Percentiles rank a stretch among this genome's conserved stretches.
These are phyloP conservation scores for Marmota flaviventris DNA, from an alignment of 2,113 vertebrate genomes.

Conservation along the genomic window DNA sequence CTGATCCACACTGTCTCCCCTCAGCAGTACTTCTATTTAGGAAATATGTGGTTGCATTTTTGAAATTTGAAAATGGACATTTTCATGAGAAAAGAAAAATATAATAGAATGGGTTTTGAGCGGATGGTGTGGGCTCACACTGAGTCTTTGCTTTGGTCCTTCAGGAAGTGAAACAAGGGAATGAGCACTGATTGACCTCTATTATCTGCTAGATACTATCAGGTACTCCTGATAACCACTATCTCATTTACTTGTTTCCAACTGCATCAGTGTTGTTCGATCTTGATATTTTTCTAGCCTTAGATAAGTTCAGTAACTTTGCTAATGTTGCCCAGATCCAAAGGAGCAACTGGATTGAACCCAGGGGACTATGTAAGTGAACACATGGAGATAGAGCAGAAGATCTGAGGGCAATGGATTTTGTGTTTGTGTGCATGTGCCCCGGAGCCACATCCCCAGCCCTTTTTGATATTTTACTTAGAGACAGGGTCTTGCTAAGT, in stretches of 20 bases:
- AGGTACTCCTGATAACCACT: not conserved
- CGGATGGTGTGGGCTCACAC: not conserved
- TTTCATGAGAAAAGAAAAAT: not conserved
- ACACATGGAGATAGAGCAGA: not conserved
- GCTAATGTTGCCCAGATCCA: not conserved
- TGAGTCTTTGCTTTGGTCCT: not conserved
- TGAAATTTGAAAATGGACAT: not conserved
- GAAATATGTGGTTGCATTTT: not conserved
- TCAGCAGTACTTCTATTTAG: not conserved
- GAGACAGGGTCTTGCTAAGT: too few relatives aligned
- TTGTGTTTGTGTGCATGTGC: too few relatives aligned
- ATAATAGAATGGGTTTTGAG: not conserved
- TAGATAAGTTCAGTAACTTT: slow-evolving; percentile 8
- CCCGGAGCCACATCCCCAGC: too few relatives aligned
- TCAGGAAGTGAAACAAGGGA: slow-evolving; percentile 26
- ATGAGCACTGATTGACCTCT: not conserved
- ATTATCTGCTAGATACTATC: not conserved
- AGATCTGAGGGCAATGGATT: too few relatives aligned
- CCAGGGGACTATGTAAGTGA: not conserved
- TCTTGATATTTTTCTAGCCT: not conserved
- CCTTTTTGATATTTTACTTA: too few relatives aligned
- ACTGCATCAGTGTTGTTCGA: not conserved
- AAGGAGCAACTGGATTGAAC: not conserved
- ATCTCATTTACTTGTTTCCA: not conserved
- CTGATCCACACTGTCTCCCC: not conserved